phyloP scores from a whole-genome alignment of 2,888 invertebrate species.

The Suillia variegata region DNA sequence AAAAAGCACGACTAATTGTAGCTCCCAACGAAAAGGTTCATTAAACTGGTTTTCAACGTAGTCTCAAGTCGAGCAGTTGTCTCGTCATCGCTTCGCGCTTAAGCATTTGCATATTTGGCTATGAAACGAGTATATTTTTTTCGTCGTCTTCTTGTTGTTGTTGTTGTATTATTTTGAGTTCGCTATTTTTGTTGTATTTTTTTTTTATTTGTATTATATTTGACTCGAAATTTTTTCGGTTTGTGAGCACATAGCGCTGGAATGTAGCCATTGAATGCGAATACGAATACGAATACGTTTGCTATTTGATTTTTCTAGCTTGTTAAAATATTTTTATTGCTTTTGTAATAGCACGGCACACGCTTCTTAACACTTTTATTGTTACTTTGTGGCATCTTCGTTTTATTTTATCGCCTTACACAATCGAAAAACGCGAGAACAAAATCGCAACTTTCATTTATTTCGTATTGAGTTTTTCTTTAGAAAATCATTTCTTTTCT shows the following conservation, averaged over 20 bases:
- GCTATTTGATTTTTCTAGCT: background rate
- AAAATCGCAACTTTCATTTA: too few species aligned
- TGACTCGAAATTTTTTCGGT: too few species aligned
- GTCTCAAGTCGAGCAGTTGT: slow-evolving; percentile 1
- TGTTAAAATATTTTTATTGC: too few species aligned
- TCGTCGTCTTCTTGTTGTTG: background rate
- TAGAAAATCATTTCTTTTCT: background rate
- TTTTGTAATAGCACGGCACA: background rate
- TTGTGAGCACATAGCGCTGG: slow-evolving; percentile 14
- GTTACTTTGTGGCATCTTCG: too few species aligned
- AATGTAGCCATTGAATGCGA: slow-evolving; percentile 7
- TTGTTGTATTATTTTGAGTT: too few species aligned
- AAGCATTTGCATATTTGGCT: slow-evolving; percentile 29
- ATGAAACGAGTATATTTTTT: slow-evolving; percentile 11
- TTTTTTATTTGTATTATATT: too few species aligned
- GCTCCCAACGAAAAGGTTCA: slow-evolving; percentile 37
- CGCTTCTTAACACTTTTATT: too few species aligned
- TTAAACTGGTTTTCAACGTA: slow-evolving; percentile 53
- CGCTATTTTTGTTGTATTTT: too few species aligned
- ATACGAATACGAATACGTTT: background rate
- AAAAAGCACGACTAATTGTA: background rate
- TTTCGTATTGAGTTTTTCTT: background rate
- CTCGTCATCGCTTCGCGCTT: slow-evolving; percentile 1
- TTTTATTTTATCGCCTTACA: slow-evolving; percentile 23
- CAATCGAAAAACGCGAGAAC: too few species aligned